phyloP scores from a whole-genome alignment of 2,797 vertebrate genomes.

The Gorsachius magnificus region DNA sequence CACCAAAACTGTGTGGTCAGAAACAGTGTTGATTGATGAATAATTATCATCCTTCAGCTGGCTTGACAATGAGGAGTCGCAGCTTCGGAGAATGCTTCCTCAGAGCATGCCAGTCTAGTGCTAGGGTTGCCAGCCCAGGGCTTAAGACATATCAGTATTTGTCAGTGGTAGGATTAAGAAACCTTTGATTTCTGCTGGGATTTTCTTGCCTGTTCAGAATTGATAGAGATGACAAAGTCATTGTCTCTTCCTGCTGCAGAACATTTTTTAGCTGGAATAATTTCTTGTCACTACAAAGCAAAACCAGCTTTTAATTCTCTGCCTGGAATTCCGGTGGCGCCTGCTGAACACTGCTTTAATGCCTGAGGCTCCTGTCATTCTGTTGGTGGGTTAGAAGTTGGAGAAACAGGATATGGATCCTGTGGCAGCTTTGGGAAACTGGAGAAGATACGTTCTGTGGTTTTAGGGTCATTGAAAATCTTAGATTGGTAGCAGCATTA shows the following conservation, averaged over 20 bases:
- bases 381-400: background rate
- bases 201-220: background rate
- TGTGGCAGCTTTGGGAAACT: background rate
- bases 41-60: background rate
- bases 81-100: background rate
- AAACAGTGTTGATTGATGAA: background rate
- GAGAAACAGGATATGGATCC: background rate
- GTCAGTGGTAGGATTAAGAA: background rate
- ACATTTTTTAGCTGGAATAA: background rate
- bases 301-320: conserved; percentile 8
- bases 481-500: background rate
- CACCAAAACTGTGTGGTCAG: background rate
- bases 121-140: background rate
- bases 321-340: background rate
- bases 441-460: background rate
- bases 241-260: background rate
- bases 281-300: background rate
- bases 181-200: background rate
- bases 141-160: background rate
- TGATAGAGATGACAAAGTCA: background rate
- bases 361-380: background rate
- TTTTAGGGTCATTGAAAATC: background rate
- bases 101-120: background rate
- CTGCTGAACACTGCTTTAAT: background rate
- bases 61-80: background rate